Conservation (phyloP, 2,888 invertebrate species). For the Eupithecia pulchellata region DNA sequence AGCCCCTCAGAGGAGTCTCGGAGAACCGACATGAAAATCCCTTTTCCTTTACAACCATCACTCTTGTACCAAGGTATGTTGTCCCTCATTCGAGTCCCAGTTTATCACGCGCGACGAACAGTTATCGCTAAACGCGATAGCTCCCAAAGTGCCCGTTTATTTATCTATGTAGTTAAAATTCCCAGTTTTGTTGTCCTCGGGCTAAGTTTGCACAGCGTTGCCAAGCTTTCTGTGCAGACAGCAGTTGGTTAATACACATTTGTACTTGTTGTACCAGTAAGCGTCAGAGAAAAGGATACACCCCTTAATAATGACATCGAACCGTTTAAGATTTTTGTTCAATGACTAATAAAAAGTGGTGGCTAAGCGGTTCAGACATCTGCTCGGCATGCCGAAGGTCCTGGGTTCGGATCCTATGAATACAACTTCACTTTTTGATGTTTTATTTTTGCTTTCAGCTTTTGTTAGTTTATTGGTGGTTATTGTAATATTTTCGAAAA, state of each 20-base stretch:
- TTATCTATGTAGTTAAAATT: slow-evolving; percentile 30
- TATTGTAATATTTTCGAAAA: too few species aligned
- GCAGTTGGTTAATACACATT: neutral
- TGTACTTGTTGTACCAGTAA: neutral
- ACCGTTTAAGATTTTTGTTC: too few species aligned
- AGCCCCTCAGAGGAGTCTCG: neutral
- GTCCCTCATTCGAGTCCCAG: slow-evolving; percentile 32
- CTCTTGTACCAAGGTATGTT: neutral
- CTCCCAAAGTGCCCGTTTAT: slow-evolving; percentile 35
- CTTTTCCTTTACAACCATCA: slow-evolving; percentile 14
- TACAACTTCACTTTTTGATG: too few species aligned
- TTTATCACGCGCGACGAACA: slow-evolving; percentile 36
- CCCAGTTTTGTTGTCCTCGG: slow-evolving; percentile 15
- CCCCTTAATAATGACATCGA: too few species aligned
- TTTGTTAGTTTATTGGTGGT: too few species aligned
- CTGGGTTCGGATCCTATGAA: too few species aligned
- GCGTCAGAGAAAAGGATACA: too few species aligned
- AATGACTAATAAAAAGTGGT: too few species aligned
- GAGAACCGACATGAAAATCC: slow-evolving; percentile 9
- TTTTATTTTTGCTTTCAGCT: too few species aligned
- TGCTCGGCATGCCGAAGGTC: too few species aligned
- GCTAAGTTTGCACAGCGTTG: neutral
- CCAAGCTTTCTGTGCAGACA: neutral
- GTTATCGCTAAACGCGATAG: slow-evolving; percentile 39
- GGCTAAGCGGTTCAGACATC: too few species aligned